Base-by-base conservation (phyloP, 92 coral and sea anemone species). In the Chrysogorgia sp. region DNA sequence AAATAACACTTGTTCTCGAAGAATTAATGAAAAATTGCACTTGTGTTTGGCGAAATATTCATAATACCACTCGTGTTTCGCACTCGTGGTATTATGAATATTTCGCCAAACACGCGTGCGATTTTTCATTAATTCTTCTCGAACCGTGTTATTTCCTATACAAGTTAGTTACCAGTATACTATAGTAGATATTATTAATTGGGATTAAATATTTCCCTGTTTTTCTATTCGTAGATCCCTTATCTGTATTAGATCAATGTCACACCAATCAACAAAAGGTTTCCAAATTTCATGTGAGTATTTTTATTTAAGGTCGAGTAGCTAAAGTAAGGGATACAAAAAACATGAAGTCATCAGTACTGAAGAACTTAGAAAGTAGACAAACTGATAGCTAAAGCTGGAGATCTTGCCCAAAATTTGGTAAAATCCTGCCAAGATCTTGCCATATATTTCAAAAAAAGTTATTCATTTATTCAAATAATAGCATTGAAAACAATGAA, bases 221-320 rank as follows among this genome's bases (percentile, higher is more conserved):
- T 15, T 47, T 7, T 47, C 15, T 7, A 2, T 21, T 74, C 52
- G 41, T 70, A 94, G 98, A 94, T 78, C 97, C 97, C 8, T 78
- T 91, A 49, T 96, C 96, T 33, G 82, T 90, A 33, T 81, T 94
- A 77, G 98, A 94, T 28, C 97, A 91, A 63, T 90, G 97, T 63
- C 88, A 88, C 56, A 49, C 90, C 20, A 96, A 94, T 65, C 97
- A 91, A 47, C 98, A 94, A 34, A 94, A 94, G 79, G 94, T 91
- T 34, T 82, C 94, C 7, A 94, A 94, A 70, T 89, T 94, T 53
- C 98, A 94, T 93, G 98, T 77, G 75, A 60, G 45, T 20, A 20
- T 32, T 50, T 12, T 23, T 7, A 9, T 12, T 0, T 7, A 29
- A 26, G 50, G 13, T 19, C 20, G 0, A 1, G 12, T 10, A 12